phyloP scores from a whole-genome alignment of 2,888 invertebrate genomes.

The Saturnia japonica region DNA sequence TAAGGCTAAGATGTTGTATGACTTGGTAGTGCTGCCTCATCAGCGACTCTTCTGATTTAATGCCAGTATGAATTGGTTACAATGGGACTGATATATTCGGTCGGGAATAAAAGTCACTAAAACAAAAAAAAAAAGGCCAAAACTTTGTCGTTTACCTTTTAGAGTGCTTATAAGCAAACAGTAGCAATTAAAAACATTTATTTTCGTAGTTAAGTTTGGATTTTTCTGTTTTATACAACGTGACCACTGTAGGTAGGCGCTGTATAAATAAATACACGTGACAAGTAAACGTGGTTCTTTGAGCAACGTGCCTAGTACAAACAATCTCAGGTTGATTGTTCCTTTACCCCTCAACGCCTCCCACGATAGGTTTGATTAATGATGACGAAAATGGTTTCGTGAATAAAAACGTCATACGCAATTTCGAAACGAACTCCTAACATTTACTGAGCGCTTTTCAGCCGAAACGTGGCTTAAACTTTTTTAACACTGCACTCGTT shows the following conservation, averaged over 20 bases:
- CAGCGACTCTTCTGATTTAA: too few relatives aligned
- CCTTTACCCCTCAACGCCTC: background rate
- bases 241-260: background rate
- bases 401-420: background rate
- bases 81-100: too few relatives aligned
- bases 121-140: too few relatives aligned
- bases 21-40: too few relatives aligned
- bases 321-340: background rate
- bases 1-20: too few relatives aligned
- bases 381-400: background rate
- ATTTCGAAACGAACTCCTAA: background rate
- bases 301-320: background rate
- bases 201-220: background rate
- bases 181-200: background rate
- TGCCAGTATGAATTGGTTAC: too few relatives aligned
- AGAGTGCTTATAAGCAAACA: background rate
- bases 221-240: background rate
- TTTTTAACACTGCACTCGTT: background rate
- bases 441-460: background rate
- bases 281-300: background rate
- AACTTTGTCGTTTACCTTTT: background rate
- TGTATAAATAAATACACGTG: constrained; percentile 5
- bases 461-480: background rate
- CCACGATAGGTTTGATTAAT: background rate
- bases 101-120: too few relatives aligned